Conservation (phyloP, 2,113 vertebrate species). For the Pituophis catenifer region DNA sequence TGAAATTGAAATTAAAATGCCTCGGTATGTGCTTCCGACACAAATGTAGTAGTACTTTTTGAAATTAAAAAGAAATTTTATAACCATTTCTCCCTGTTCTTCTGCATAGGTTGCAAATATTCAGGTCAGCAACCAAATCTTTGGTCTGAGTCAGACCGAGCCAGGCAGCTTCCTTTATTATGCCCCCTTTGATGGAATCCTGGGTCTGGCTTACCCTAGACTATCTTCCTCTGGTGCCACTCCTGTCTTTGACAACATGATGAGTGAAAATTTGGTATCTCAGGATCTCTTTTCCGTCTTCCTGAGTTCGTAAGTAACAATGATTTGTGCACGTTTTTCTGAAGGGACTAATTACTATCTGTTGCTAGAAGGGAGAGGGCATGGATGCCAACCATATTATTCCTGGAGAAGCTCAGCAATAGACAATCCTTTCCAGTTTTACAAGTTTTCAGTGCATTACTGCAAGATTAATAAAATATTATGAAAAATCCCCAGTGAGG, state of each 20-base stretch:
- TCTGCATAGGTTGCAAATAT: constrained; percentile 44
- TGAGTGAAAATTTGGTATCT: constrained; percentile 40
- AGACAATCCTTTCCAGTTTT: not conserved
- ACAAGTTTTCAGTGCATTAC: not conserved
- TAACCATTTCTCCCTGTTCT: not conserved
- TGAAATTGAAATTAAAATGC: not conserved
- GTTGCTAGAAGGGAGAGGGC: not conserved
- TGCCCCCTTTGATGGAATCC: constrained; percentile 58
- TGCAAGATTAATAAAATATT: not conserved
- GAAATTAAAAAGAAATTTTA: not conserved
- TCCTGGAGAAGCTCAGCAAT: not conserved
- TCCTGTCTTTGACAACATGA: constrained; percentile 71
- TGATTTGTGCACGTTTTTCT: not conserved
- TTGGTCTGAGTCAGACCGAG: constrained; percentile 58
- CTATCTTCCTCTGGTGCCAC: constrained; percentile 29
- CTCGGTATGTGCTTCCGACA: not conserved
- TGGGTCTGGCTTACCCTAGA: constrained; percentile 68
- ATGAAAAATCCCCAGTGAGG: not conserved
- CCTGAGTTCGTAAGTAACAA: constrained; percentile 60
- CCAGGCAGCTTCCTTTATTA: constrained; percentile 47
- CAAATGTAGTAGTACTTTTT: not conserved
- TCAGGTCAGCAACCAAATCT: constrained; percentile 22
- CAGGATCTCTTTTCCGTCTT: constrained; percentile 67
- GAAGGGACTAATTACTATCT: not conserved
- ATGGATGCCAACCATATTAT: not conserved